Base-by-base conservation (phyloP, 2,888 invertebrate genomes). In the Fragum whitleyi region DNA sequence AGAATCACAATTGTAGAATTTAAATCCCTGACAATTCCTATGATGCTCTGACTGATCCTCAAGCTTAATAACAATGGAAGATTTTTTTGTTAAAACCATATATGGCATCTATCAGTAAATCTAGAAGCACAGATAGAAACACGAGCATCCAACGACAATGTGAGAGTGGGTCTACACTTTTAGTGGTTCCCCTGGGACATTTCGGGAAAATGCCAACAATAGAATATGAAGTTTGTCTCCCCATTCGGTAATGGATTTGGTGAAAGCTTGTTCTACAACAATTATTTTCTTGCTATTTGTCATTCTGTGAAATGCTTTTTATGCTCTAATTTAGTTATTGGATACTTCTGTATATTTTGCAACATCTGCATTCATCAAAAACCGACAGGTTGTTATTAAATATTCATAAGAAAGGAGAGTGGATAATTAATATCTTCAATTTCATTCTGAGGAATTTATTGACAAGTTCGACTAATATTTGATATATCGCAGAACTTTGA, bases 121-220 rank as follows among this genome's bases (percentile, higher is more conserved):
- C 57, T 61, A 47, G 47, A 47, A 47, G n/a, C n/a, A n/a, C n/a
- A 47, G 11, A 14, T 61, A 32, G 61, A 61, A 61, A 61, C 32
- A 32, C 16, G 29, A 61, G 61, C 36, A 61, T 61, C 57, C n/a
- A 3, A 29, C n/a, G n/a, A n/a, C 61, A 14, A 28, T 16, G 61
- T n/a, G 61, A 61, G 61, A 42, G 65, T 65, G 42, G 39, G 65
- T 21, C 65, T 5, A 65, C 65, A 39, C 39, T 42, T 65, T 65
- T 32, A 65, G 47, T 42, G 2, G 9, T 21, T 42, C 21, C 65
- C 42, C 21, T 42, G 65, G 65, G 65, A 65, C 42, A 23, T 65
- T 61, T 32, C n/a, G 19, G 19, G 61, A 32, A 57, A 57, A 61
- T 29, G 32, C n/a, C 61, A 61, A 61, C 61, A 61, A 61, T 32